These are phyloP conservation scores for Meteorus cinctellus DNA, from an alignment of 2,888 invertebrate genomes.

Conservation along the genomic window DNA sequence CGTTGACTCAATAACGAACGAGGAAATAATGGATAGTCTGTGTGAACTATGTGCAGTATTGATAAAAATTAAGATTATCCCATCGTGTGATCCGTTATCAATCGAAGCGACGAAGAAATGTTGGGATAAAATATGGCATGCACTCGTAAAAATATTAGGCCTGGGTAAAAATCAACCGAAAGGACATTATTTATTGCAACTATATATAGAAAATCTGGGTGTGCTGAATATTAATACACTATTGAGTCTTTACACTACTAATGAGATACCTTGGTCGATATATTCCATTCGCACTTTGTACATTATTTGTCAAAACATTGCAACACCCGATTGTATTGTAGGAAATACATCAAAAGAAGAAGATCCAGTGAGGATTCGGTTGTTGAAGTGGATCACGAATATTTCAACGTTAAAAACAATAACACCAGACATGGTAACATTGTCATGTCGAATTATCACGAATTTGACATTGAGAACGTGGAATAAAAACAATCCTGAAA, in stretches of 20 bases:
- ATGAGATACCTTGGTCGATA: slow-evolving; percentile 68
- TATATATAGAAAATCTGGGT: slow-evolving; percentile 68
- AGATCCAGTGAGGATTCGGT: slow-evolving; percentile 57
- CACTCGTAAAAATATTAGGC: slow-evolving; percentile 73
- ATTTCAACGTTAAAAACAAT: slow-evolving; percentile 54
- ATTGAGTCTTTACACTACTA: slow-evolving; percentile 71
- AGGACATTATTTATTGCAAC: slow-evolving; percentile 72
- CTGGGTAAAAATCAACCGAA: slow-evolving; percentile 72
- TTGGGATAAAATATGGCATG: slow-evolving; percentile 71
- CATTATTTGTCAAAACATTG: slow-evolving; percentile 65
- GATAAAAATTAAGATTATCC: slow-evolving; percentile 60
- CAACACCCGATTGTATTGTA: slow-evolving; percentile 61
- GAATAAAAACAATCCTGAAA: slow-evolving; percentile 47
- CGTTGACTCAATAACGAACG: slow-evolving; percentile 61
- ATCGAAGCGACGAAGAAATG: slow-evolving; percentile 57
- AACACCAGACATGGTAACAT: slow-evolving; percentile 53
- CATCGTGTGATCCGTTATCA: slow-evolving; percentile 47
- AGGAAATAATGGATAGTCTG: slow-evolving; percentile 66
- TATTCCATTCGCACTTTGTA: slow-evolving; percentile 70
- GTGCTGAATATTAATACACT: slow-evolving; percentile 66
- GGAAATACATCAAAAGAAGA: slow-evolving; percentile 49
- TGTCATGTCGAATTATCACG: slow-evolving; percentile 60
- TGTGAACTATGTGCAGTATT: slow-evolving; percentile 68
- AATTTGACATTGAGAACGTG: slow-evolving; percentile 58
- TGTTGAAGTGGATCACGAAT: slow-evolving; percentile 63